A percentile compares a stretch with the other conserved stretches of the same genome.
Evolutionary conservation across 2,113 vertebrate genomes (phyloP).

Genomic region (Rhinopomastus cyanomelas): DNA sequence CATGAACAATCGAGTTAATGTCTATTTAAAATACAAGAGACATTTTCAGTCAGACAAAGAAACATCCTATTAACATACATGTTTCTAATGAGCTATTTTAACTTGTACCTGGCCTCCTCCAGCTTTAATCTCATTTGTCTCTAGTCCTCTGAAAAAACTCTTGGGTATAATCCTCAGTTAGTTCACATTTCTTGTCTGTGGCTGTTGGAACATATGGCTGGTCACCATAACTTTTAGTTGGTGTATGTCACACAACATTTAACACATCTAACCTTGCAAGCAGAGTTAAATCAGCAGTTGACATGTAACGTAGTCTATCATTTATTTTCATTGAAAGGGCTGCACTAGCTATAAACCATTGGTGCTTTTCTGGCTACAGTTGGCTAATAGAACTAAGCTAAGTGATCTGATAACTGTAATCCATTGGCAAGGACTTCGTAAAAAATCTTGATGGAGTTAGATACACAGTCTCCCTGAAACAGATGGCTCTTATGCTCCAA

Average conservation of each 20-base stretch:
- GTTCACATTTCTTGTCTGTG: not conserved
- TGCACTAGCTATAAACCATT: not conserved
- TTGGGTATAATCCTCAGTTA: slow-evolving; percentile 16
- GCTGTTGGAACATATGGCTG: not conserved
- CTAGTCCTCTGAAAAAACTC: not conserved
- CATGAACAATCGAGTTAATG: slow-evolving; percentile 38
- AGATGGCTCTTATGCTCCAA: rapidly evolving
- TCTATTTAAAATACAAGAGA: slow-evolving; percentile 3
- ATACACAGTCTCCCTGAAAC: not conserved
- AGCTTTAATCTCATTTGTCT: slow-evolving; percentile 31
- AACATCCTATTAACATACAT: slow-evolving; percentile 16
- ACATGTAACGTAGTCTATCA: not conserved
- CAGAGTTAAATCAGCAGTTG: not conserved
- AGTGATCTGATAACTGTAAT: not conserved
- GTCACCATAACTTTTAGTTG: not conserved
- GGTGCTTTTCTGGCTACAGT: not conserved
- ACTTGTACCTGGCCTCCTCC: slow-evolving; percentile 33
- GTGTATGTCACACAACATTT: not conserved
- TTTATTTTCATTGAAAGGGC: not conserved
- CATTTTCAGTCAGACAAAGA: slow-evolving; percentile 11
- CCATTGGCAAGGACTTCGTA: not conserved
- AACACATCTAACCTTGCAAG: not conserved
- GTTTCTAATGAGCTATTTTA: slow-evolving; percentile 57
- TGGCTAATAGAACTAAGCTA: not conserved
- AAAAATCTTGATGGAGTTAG: not conserved